Base-by-base conservation (phyloP, 2,113 vertebrate species). In the Psammodynastes pulverulentus region DNA sequence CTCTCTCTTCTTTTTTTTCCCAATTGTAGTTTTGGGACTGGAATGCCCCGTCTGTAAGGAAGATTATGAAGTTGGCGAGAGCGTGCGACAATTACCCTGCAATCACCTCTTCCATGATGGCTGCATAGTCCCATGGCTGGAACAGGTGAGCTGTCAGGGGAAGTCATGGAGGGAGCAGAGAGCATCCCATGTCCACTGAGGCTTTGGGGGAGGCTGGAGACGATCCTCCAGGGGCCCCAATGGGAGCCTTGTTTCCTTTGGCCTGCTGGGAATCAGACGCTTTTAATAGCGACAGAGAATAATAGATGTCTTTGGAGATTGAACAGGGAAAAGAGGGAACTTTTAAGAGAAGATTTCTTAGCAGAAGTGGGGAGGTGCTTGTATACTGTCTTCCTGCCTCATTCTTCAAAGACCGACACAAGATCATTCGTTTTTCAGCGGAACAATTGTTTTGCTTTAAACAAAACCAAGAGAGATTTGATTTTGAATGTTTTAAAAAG, bases 41-140 rank as follows among this genome's bases (percentile, higher is more conserved):
- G 99, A 99, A 96, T 99, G 99, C 95, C 98, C 99, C 0, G 99
- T 99, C 94, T 99, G 99, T 97, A 99, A 99, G 98, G 99, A 99
- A 86, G 99, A 99, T 95, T 99, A 99, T 79, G 98, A 97, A 8
- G 96, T 98, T 0, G 98, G 98, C 0, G 99, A 99, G 92, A 98
- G 88, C 0, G 99, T 99, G 93, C 97, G 99, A 93, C 99, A 99
- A 93, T 96, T 99, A 92, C 99, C 99, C 0, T 99, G 99, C 97
- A 99, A 99, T 97, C 99, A 99, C 94, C 97, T 99, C 89, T 99
- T 99, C 98, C 99, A 99, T 9, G 98, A 99, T 67, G 98, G 98
- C 96, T 99, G 99, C 96, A 99, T 99, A 56, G 98, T 99, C 90
- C 99, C 99, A 0, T 99, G 99, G 99, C 98, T 99, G 94, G 99